Conservation (phyloP, 2,888 invertebrate species). For the Bellardia pandia region DNA sequence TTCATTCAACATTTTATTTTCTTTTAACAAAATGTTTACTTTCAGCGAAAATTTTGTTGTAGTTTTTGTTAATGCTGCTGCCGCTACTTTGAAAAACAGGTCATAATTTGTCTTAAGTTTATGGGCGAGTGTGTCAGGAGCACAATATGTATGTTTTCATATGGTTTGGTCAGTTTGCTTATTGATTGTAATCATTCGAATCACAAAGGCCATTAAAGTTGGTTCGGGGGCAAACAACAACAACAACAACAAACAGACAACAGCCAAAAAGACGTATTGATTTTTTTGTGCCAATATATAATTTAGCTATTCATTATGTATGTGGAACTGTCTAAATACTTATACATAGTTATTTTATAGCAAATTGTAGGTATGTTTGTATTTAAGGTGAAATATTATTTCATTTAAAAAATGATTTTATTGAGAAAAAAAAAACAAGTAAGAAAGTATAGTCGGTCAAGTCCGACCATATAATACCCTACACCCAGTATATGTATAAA, state of each 20-base stretch:
- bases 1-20: slow-evolving; percentile 28
- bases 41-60: slow-evolving; percentile 5
- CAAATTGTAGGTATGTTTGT: neutral
- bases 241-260: neutral
- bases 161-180: slow-evolving; percentile 43
- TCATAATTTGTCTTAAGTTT: slow-evolving; percentile 55
- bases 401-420: slow-evolving; percentile 9
- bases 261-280: slow-evolving; percentile 3
- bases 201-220: neutral
- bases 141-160: slow-evolving; percentile 68
- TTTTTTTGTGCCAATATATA: slow-evolving; percentile 22
- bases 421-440: neutral
- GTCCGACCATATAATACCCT: too few relatives aligned
- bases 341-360: neutral
- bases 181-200: neutral
- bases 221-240: neutral
- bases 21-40: slow-evolving; percentile 11
- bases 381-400: slow-evolving; percentile 27
- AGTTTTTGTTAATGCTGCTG: slow-evolving; percentile 10
- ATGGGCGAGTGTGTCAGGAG: slow-evolving; percentile 26
- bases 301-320: neutral
- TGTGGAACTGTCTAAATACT: neutral
- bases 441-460: too few relatives aligned
- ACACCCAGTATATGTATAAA: too few relatives aligned
- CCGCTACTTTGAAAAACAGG: slow-evolving; percentile 22